Conservation (phyloP, 2,113 vertebrate species). For the Nyctereutes procyonoides region DNA sequence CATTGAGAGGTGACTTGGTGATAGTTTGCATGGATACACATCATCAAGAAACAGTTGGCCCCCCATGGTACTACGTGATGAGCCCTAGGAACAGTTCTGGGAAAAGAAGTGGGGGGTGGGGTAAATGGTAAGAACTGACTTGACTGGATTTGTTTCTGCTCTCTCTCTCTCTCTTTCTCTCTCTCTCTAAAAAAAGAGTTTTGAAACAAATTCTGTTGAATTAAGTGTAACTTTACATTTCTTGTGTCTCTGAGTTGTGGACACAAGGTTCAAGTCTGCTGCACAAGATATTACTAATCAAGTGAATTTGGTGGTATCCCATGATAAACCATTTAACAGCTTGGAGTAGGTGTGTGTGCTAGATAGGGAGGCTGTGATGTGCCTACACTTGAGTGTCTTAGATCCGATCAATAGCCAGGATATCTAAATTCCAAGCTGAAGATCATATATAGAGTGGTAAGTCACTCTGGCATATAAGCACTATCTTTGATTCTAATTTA, state of each 20-base stretch:
- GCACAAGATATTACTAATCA: neutral
- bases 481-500: neutral
- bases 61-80: neutral
- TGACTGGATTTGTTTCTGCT: neutral
- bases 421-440: neutral
- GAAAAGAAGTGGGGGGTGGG: neutral
- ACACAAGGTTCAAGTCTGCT: neutral
- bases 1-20: neutral
- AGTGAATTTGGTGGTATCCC: neutral
- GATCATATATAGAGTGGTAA: neutral
- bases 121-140: neutral
- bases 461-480: neutral
- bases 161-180: neutral
- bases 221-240: neutral
- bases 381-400: neutral
- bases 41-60: neutral
- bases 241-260: neutral
- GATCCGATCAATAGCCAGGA: neutral
- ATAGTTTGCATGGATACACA: neutral
- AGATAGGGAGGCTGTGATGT: neutral
- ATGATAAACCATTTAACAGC: neutral
- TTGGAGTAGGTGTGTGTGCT: neutral
- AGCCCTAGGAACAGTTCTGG: neutral
- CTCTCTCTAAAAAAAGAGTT: neutral
- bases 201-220: constrained; percentile 7